Percentiles rank a stretch among this genome's conserved stretches.
Conservation (phyloP, 2,797 vertebrate genomes). For the Neostethus bicornis region DNA sequence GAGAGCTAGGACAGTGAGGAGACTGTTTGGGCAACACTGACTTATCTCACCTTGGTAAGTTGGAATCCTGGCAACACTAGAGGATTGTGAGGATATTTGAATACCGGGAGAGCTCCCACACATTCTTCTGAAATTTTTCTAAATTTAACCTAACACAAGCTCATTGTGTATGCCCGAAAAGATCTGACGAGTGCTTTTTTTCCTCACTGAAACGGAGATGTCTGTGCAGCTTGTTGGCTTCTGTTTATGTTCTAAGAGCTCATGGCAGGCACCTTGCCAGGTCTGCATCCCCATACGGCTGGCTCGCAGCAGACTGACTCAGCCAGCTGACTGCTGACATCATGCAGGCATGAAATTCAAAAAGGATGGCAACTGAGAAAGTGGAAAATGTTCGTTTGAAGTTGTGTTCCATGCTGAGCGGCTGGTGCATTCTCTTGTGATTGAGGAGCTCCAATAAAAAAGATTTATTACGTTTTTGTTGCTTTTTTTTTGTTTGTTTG, state of each 20-base stretch:
- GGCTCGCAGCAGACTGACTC: slow-evolving; percentile 28
- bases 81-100: background rate
- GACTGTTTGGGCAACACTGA: slow-evolving; percentile 10
- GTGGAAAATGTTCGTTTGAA: background rate
- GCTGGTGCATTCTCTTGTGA: background rate
- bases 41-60: slow-evolving; percentile 43
- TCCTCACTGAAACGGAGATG: slow-evolving; percentile 28
- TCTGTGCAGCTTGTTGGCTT: slow-evolving; percentile 14
- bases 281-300: slow-evolving; percentile 12
- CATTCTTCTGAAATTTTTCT: background rate
- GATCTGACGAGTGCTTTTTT: no score
- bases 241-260: slow-evolving; percentile 19
- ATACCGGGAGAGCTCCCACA: background rate
- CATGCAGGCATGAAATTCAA: background rate
- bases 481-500: no score
- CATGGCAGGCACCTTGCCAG: slow-evolving; percentile 21
- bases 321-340: slow-evolving; percentile 22
- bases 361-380: background rate
- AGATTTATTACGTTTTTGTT: no score
- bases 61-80: slow-evolving; percentile 1
- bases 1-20: slow-evolving; percentile 1
- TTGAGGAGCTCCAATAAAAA: background rate
- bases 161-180: no score
- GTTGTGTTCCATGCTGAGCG: slow-evolving; percentile 1
- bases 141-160: no score